A percentile compares a stretch with the other conserved stretches of the same genome.
These are phyloP conservation scores for Scotopteryx bipunctaria DNA, from an alignment of 2,888 invertebrate genomes.

Conservation along the genomic window DNA sequence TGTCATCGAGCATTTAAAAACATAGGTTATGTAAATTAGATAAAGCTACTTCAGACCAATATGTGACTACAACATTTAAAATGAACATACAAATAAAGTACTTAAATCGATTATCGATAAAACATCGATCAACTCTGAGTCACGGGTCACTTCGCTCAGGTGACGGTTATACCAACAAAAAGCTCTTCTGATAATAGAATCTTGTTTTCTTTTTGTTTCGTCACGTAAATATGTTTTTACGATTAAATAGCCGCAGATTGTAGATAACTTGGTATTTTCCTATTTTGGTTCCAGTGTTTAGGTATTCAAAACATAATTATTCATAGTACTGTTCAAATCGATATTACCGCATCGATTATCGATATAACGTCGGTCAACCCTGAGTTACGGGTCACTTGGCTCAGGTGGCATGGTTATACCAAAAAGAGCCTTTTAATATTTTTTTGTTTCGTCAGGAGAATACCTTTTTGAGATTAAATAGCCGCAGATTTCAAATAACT, in stretches of 20 bases:
- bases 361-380: constrained; percentile 15
- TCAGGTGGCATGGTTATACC: constrained; percentile 47
- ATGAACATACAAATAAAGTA: too few relatives aligned
- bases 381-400: constrained; percentile 50
- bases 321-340: too few relatives aligned
- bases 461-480: constrained; percentile 23
- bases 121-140: constrained; percentile 25
- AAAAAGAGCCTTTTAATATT: constrained; percentile 40
- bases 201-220: constrained; percentile 31
- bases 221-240: constrained; percentile 23
- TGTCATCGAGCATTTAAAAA: too few relatives aligned
- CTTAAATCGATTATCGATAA: constrained; percentile 10
- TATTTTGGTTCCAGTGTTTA: neutral
- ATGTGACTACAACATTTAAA: too few relatives aligned
- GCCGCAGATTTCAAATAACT: constrained; percentile 16
- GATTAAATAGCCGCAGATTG: constrained; percentile 19
- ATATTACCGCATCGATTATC: constrained; percentile 5
- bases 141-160: constrained; percentile 52
- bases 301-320: too few relatives aligned
- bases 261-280: constrained; percentile 10
- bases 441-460: constrained; percentile 31
- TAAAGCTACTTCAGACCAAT: too few relatives aligned
- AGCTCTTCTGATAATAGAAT: constrained; percentile 38
- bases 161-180: constrained; percentile 44
- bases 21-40: too few relatives aligned